Percentiles rank a stretch among this genome's conserved stretches.
Conservation (phyloP, 2,113 vertebrate species). For the Paramisgurnus dabryanus region DNA sequence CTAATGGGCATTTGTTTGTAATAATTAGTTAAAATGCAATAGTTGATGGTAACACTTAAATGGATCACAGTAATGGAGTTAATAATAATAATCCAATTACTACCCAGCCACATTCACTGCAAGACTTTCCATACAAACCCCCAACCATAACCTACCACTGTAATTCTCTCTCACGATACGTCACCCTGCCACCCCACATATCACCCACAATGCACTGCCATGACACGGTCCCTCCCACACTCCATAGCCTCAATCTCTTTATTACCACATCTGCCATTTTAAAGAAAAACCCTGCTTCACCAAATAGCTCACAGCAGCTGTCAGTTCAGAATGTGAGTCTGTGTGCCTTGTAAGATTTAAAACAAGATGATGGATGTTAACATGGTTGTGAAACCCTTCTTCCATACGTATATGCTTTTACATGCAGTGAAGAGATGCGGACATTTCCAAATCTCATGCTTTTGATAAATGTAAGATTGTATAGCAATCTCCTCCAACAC, state of each 20-base stretch:
- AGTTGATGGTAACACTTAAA: neutral
- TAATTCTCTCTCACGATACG: slow-evolving; percentile 13
- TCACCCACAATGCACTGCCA: slow-evolving; percentile 57
- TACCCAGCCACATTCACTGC: neutral
- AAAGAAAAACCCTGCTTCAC: neutral
- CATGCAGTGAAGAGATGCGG: neutral
- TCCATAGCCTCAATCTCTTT: neutral
- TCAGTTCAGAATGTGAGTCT: neutral
- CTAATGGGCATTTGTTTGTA: neutral
- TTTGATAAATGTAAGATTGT: neutral
- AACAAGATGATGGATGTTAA: neutral
- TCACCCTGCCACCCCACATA: slow-evolving; percentile 11
- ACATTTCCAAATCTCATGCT: neutral
- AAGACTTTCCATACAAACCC: neutral
- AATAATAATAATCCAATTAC: too few species aligned
- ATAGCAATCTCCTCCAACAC: neutral
- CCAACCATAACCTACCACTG: slow-evolving; percentile 20
- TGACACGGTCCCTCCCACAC: slow-evolving; percentile 29
- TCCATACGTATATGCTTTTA: neutral
- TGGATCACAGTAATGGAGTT: neutral
- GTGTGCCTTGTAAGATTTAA: slow-evolving; percentile 4
- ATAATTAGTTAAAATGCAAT: neutral
- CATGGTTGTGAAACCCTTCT: neutral
- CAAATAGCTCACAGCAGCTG: neutral
- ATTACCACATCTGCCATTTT: slow-evolving; percentile 8